These are phyloP conservation scores for Cirrhinus mrigala DNA, from an alignment of 2,797 vertebrate species.

Conservation along the genomic window DNA sequence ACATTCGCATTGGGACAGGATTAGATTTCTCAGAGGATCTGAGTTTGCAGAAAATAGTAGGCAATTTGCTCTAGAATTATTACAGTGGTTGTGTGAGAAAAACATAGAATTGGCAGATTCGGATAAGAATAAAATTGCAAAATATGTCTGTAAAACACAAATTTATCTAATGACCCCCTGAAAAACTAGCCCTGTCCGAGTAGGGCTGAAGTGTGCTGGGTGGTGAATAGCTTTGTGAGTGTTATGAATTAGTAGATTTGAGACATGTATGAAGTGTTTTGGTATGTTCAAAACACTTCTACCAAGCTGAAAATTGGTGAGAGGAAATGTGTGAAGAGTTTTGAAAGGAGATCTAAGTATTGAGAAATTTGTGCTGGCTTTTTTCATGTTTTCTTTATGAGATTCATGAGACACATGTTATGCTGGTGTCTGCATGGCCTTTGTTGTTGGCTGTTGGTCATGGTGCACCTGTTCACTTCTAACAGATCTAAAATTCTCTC, in stretches of 20 bases:
- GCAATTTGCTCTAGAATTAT: too few relatives aligned
- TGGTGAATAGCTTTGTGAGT: not conserved
- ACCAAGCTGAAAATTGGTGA: not conserved
- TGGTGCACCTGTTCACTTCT: conserved; percentile 28
- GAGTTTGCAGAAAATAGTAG: too few relatives aligned
- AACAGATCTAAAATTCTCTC: conserved; percentile 12
- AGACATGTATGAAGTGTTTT: not conserved
- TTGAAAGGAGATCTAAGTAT: not conserved
- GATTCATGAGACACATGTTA: not conserved
- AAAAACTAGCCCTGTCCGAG: too few relatives aligned
- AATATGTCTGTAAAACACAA: too few relatives aligned
- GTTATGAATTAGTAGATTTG: not conserved
- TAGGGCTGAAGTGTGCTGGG: not conserved
- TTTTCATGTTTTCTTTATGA: not conserved
- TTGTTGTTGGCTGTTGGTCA: conserved; percentile 1
- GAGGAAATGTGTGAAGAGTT: not conserved
- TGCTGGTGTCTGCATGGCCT: not conserved
- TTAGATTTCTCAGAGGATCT: too few relatives aligned
- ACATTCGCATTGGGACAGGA: too few relatives aligned
- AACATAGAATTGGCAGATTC: too few relatives aligned
- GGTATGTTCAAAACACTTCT: too few relatives aligned
- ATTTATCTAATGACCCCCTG: too few relatives aligned
- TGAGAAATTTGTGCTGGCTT: not conserved
- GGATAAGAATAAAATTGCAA: too few relatives aligned
- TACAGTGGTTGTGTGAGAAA: too few relatives aligned